Evolutionary conservation across 2,113 vertebrate species (phyloP), one percentile per base, ranked within the genome.

Genomic region (Campylorhamphus procurvoides): DNA sequence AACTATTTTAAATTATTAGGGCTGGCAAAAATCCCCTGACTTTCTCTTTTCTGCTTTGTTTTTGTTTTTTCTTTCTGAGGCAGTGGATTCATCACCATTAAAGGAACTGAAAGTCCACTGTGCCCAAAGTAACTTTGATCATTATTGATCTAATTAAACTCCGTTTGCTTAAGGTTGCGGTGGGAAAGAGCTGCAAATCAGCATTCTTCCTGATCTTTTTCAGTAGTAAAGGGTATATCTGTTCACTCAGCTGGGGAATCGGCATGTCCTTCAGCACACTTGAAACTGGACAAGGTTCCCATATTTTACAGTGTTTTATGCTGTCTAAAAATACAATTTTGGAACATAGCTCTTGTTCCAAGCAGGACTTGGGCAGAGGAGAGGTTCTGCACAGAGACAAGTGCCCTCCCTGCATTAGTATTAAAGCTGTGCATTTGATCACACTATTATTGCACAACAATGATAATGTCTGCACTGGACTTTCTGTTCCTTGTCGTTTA

Each of bases 141-240:
- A n/a, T 79, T 93, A 96, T 94, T 75, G 85, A 90, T 82, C 55
- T 91, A 89, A 92, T 93, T 67, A 69, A 77, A 71, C 29, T 66
- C 76, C 75, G 44, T 93, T 92, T 90, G 56, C 58, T 88, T 94
- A 96, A 84, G 75, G 40, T 62, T 68, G 93, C 52, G n/a, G 42
- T 7, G 50, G 40, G 53, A 86, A 93, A 83, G 39, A 56, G 39
- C 47, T 94, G 46, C 58, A 75, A 83, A 87, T 44, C 89, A 94
- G 72, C 35, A 59, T 53, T 55, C 64, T 63, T 49, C 63, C 47
- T 20, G 47, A 25, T 76, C 35, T 93, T 47, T 66, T 33, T 25
- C 39, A 69, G 49, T 25, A 63, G 39, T 17, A 60, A 69, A 83
- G 79, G 11, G 31, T 55, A 12, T 72, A 12, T 72, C n/a, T 44